Percentiles rank a stretch among this genome's conserved stretches.
Conservation (phyloP, 92 coral and sea anemone species). For the Heliopora coerulea region DNA sequence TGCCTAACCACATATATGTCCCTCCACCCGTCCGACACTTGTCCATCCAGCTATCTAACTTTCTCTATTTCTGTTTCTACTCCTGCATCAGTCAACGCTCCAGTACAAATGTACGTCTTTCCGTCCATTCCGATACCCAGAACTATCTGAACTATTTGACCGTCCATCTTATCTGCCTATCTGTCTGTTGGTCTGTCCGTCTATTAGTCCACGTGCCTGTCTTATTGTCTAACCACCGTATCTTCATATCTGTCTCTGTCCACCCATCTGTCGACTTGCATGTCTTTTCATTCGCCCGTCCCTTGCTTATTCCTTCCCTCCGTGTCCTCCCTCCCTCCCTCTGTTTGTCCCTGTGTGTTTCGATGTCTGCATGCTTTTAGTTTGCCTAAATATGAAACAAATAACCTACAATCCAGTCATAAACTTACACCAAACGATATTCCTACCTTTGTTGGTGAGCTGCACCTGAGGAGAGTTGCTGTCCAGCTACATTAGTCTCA, state of each 20-base stretch:
- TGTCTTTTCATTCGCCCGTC: not conserved
- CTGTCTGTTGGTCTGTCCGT: not conserved
- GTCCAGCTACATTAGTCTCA: not conserved
- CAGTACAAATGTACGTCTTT: no score
- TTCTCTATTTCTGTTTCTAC: no score
- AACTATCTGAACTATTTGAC: no score
- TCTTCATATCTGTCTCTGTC: not conserved
- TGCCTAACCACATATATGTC: no score
- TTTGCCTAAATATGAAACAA: no score
- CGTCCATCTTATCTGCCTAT: no score
- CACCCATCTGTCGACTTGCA: not conserved
- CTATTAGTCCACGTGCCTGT: not conserved
- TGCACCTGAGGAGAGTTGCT: not conserved
- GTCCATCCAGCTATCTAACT: no score
- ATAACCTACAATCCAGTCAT: no score
- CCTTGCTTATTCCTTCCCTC: not conserved
- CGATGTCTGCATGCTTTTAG: no score
- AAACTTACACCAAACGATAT: not conserved
- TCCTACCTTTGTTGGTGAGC: slow-evolving; percentile 3
- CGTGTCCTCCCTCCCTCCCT: not conserved
- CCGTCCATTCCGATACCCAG: no score
- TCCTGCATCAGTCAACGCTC: no score
- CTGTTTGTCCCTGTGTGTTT: not conserved
- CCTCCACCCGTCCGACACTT: no score
- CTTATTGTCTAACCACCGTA: not conserved